These are phyloP conservation scores for Musca domestica DNA, from an alignment of 1,140 invertebrate genomes.

Conservation along the genomic window DNA sequence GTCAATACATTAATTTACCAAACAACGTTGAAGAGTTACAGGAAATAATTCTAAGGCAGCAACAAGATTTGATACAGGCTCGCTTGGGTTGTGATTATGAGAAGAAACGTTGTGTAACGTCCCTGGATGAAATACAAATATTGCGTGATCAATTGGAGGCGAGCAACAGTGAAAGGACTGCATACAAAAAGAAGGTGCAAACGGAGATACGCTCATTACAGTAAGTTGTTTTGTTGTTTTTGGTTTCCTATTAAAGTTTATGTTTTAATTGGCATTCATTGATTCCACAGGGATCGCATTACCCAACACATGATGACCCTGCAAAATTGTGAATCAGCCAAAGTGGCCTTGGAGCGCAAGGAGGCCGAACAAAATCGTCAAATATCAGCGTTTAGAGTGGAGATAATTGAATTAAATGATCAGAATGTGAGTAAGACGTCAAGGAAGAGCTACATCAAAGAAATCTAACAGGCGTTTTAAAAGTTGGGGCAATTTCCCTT, in stretches of 20 bases:
- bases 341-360: conserved; percentile 41
- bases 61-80: conserved; percentile 90
- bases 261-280: not conserved
- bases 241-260: too few species aligned
- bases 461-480: not conserved
- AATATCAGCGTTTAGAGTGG: conserved; percentile 50
- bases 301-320: conserved; percentile 43
- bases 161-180: conserved; percentile 58
- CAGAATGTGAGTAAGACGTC: conserved; percentile 48
- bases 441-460: conserved; percentile 30
- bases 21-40: conserved; percentile 89
- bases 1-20: conserved; percentile 90
- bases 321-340: conserved; percentile 42
- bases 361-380: conserved; percentile 54
- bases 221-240: conserved; percentile 44
- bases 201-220: conserved; percentile 62
- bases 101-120: conserved; percentile 71
- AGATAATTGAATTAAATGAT: conserved; percentile 50
- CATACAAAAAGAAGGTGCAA: conserved; percentile 63
- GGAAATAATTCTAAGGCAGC: conserved; percentile 75
- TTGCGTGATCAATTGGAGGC: conserved; percentile 67
- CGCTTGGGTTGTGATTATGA: conserved; percentile 84
- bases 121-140: conserved; percentile 72
- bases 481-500: not conserved
- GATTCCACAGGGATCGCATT: conserved; percentile 42